A percentile compares a stretch with the other conserved stretches of the same genome.
phyloP scores from a whole-genome alignment of 2,113 vertebrate species.

The Zapus hudsonius region DNA sequence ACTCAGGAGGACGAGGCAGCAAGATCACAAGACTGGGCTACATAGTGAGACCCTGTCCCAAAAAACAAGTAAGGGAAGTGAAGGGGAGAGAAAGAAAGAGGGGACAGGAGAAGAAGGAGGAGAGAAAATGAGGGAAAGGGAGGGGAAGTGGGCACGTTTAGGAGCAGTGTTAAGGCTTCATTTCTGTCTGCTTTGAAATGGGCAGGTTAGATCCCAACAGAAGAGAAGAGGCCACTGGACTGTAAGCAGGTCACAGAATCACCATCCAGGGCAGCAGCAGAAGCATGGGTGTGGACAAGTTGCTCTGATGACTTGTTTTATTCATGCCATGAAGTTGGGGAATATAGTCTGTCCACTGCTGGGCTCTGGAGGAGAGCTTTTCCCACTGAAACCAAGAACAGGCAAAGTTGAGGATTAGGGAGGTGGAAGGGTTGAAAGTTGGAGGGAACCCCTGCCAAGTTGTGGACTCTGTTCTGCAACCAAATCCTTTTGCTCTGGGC shows the following conservation, averaged over 20 bases:
- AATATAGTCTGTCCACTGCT: neutral
- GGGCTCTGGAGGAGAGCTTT: neutral
- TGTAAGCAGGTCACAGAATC: neutral
- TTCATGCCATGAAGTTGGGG: neutral
- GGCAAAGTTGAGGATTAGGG: neutral
- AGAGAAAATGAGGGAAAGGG: rapidly evolving
- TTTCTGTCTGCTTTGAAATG: neutral
- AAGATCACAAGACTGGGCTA: neutral
- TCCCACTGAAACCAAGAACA: neutral
- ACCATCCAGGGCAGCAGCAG: neutral
- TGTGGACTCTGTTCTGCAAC: neutral
- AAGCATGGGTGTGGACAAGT: neutral
- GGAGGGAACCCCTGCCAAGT: neutral
- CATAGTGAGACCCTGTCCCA: neutral
- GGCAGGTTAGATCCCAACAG: neutral
- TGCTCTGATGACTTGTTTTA: neutral
- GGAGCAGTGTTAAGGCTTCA: neutral
- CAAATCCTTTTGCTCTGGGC: neutral
- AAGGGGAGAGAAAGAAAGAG: rapidly evolving
- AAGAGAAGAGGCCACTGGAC: neutral
- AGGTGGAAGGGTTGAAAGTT: neutral
- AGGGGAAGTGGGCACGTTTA: neutral
- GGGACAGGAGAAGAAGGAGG: no score
- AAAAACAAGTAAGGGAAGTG: neutral
- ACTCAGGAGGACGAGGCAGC: neutral